Evolutionary conservation across 1,140 invertebrate genomes (phyloP), one percentile per base, ranked within the genome.

Genomic region (Lutraria rhynchaena): DNA sequence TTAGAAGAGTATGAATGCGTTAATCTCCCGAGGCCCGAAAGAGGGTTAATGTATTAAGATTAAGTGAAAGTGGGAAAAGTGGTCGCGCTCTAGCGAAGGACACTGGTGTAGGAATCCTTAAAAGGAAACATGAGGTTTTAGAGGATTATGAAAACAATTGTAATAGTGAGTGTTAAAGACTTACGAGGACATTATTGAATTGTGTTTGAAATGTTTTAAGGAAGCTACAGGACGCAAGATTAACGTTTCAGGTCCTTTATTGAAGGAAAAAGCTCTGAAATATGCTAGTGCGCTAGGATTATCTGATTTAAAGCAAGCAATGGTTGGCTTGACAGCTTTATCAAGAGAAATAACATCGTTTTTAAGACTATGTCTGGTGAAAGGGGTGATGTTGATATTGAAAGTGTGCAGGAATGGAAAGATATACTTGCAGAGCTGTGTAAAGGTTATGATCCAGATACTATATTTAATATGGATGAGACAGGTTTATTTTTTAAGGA

Each of bases 401-500:
- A 58, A 0, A 35, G 27, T 24, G 77, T 84, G 2, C 4, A 27
- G 22, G 78, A 84, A 5, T 82, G 83, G 83, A 78, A 60, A 33
- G 15, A 9, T 11, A 63, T 70, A 69, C 60, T 85, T 1, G 51
- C 37, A 58, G 49, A 19, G 1, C 5, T 85, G 0, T 70, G 70
- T 70, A 46, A 78, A 33, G 83, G 69, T 31, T 86, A 70, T 81
- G 57, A 77, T 17, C 80, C 77, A 17, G 49, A 65, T 7, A 61
- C 86, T 49, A 83, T 88, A 24, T 86, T 69, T 33, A 86, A 87
- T 61, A 67, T 70, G 37, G 85, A 87, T 53, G 82, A 87, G 67
- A 87, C 75, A 33, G 84, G 80, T 9, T 19, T 55, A 1, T 22
- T 74, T 29, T 58, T 55, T 24, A 31, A 44, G 29, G 70, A 74